Percentiles rank a stretch among this genome's conserved stretches.
These are phyloP conservation scores for Drosophila helvetica DNA, from an alignment of 2,888 invertebrate species.

Conservation along the genomic window DNA sequence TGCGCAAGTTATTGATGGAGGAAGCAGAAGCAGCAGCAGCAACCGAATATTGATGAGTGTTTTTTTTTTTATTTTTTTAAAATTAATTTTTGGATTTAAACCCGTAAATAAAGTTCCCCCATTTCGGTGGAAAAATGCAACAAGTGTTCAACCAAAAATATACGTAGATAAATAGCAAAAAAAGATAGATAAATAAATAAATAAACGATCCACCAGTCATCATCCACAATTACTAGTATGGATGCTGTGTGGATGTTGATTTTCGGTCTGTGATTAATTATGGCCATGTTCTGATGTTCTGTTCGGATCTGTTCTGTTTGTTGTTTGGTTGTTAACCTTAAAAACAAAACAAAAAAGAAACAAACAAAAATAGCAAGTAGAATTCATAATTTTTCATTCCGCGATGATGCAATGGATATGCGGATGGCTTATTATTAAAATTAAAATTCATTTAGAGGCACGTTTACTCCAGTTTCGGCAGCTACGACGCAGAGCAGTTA, in stretches of 20 bases:
- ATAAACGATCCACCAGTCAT: slow-evolving; percentile 41
- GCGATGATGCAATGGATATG: slow-evolving; percentile 69
- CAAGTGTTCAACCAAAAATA: slow-evolving; percentile 12
- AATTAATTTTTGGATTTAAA: slow-evolving; percentile 71
- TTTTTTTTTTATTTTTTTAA: slow-evolving; percentile 47
- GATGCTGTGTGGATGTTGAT: slow-evolving; percentile 42
- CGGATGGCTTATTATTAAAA: slow-evolving; percentile 64
- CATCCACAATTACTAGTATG: slow-evolving; percentile 40
- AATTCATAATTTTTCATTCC: slow-evolving; percentile 68
- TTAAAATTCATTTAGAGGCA: slow-evolving; percentile 71
- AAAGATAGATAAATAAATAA: slow-evolving; percentile 1
- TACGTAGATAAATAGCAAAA: slow-evolving; percentile 27
- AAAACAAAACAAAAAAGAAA: no score
- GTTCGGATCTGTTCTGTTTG: slow-evolving; percentile 24
- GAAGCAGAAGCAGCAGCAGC: background rate
- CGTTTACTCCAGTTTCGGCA: slow-evolving; percentile 76
- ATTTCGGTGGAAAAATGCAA: slow-evolving; percentile 39
- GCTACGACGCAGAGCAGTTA: slow-evolving; percentile 34
- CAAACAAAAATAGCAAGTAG: slow-evolving; percentile 74
- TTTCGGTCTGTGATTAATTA: slow-evolving; percentile 51
- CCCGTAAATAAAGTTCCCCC: slow-evolving; percentile 41
- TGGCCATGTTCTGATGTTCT: slow-evolving; percentile 45
- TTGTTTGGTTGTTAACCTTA: slow-evolving; percentile 71
- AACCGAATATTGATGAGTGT: slow-evolving; percentile 60
- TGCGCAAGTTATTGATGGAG: slow-evolving; percentile 40